Conservation (phyloP, 2,888 invertebrate genomes). For the Diachrysia chrysitis region DNA sequence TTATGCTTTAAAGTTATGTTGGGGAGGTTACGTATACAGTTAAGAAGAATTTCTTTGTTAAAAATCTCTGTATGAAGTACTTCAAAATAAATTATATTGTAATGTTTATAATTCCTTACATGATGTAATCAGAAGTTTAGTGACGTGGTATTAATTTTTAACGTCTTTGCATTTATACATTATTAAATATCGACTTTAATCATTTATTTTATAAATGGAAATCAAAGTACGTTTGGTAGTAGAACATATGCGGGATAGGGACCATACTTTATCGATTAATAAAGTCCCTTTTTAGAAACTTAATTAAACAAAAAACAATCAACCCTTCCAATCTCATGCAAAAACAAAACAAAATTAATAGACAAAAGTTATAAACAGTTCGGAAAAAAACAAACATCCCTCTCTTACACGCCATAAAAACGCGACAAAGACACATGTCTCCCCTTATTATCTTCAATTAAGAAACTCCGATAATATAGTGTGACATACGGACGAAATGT, state of each 20-base stretch:
- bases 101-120: no score
- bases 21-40: neutral
- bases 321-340: conserved; percentile 20
- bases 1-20: conserved; percentile 30
- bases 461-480: conserved; percentile 86
- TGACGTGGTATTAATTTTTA: no score
- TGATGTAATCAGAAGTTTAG: no score
- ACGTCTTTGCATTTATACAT: no score
- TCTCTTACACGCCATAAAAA: conserved; percentile 86
- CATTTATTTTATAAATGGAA: no score
- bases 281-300: neutral
- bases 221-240: no score
- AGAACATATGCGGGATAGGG: neutral
- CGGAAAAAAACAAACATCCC: conserved; percentile 82
- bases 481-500: conserved; percentile 81
- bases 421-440: conserved; percentile 88
- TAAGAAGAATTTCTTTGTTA: neutral
- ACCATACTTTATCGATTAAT: neutral
- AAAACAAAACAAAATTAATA: conserved; percentile 55
- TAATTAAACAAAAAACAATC: conserved; percentile 26
- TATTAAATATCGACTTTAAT: no score
- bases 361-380: conserved; percentile 73
- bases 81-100: no score
- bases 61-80: no score
- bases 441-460: conserved; percentile 89